Conservation (phyloP, 2,113 vertebrate genomes). For the Phoxinus phoxinus region DNA sequence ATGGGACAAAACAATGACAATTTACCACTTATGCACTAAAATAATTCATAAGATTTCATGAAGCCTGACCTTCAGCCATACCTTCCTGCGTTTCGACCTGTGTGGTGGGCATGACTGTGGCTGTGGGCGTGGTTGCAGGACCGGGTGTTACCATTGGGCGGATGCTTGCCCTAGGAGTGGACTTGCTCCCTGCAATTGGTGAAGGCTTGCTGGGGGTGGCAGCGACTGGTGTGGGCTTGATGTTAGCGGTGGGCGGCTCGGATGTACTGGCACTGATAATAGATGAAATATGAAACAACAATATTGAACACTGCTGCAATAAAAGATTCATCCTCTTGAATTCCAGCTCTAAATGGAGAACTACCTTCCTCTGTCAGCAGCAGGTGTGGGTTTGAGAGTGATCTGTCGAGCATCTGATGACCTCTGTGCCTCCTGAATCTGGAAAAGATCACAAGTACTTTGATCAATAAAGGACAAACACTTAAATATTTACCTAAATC, state of each 20-base stretch:
- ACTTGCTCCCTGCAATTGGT: constrained; percentile 91
- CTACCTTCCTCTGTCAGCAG: constrained; percentile 94
- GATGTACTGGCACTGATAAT: constrained; percentile 84
- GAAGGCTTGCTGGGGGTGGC: constrained; percentile 91
- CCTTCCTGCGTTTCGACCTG: constrained; percentile 97
- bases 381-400: constrained; percentile 88
- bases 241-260: constrained; percentile 97
- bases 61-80: constrained; percentile 56
- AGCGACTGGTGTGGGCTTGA: constrained; percentile 96
- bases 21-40: background rate
- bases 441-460: background rate
- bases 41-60: background rate
- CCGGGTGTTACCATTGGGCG: constrained; percentile 97
- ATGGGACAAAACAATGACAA: constrained; percentile 37
- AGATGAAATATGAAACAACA: background rate
- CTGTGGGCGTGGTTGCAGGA: constrained; percentile 91
- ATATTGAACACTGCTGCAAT: background rate
- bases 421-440: constrained; percentile 85
- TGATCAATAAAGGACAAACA: background rate
- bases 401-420: constrained; percentile 84
- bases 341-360: constrained; percentile 48
- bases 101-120: constrained; percentile 98
- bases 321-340: background rate
- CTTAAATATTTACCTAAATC: background rate
- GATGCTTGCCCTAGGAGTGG: constrained; percentile 95